Evolutionary conservation across 2,888 invertebrate species (phyloP).

Genomic region (Cataglyphis livida): DNA sequence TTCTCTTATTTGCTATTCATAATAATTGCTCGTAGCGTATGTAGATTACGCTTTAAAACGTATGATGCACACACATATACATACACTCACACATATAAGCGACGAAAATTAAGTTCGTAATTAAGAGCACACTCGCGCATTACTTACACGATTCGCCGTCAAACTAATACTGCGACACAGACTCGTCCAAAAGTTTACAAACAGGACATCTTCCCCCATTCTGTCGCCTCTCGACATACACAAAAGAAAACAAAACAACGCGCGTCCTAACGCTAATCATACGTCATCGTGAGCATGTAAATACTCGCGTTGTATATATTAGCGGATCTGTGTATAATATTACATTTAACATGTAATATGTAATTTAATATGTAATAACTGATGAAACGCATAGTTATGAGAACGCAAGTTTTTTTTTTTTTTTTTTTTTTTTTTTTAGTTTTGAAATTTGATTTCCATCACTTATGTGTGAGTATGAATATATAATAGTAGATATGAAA

Average conservation of each 20-base stretch:
- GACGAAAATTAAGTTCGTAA: constrained; percentile 31
- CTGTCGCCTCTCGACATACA: too few relatives aligned
- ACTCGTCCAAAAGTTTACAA: background rate
- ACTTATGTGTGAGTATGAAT: background rate
- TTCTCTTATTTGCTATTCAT: constrained; percentile 53
- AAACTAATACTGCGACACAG: background rate
- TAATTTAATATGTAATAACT: too few relatives aligned
- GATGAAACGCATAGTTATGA: too few relatives aligned
- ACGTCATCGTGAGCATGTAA: background rate
- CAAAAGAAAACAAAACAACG: too few relatives aligned
- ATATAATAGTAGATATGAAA: too few relatives aligned
- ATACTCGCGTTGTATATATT: background rate
- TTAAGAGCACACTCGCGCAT: constrained; percentile 34
- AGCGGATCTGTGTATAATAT: too few relatives aligned
- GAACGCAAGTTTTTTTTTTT: background rate
- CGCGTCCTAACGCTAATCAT: too few relatives aligned
- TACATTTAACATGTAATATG: too few relatives aligned
- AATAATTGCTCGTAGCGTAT: constrained; percentile 53
- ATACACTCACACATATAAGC: background rate
- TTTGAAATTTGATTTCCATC: background rate
- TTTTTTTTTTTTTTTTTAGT: background rate
- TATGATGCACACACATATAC: background rate
- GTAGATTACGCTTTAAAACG: constrained; percentile 34
- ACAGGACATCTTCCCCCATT: too few relatives aligned
- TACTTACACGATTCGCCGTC: background rate